Conservation (phyloP, 2,888 invertebrate species). For the Dryococelus australis region DNA sequence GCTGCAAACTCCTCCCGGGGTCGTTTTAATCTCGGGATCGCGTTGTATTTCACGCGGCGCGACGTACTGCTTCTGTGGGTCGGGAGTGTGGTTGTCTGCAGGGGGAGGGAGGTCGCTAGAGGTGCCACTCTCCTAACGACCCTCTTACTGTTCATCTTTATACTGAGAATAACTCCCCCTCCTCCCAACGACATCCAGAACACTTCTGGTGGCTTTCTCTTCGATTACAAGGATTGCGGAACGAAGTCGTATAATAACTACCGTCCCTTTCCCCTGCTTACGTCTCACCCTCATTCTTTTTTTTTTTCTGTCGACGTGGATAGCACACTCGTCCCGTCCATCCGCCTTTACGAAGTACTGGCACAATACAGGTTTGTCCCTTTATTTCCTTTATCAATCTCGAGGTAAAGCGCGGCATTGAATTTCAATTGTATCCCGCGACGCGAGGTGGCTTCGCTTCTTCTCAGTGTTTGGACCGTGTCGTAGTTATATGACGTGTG, state of each 20-base stretch:
- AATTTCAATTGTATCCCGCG: too few relatives aligned
- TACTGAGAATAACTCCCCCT: neutral
- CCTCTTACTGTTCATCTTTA: neutral
- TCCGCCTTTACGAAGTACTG: neutral
- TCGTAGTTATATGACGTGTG: neutral
- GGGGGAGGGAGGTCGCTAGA: neutral
- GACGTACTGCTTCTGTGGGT: neutral
- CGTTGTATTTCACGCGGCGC: neutral
- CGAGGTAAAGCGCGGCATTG: neutral
- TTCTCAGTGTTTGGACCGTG: neutral
- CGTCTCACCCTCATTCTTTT: neutral
- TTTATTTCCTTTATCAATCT: neutral
- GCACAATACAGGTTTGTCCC: neutral
- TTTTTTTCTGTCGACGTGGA: neutral
- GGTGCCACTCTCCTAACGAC: neutral
- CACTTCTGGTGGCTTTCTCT: slow-evolving; percentile 1
- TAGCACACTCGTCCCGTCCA: neutral
- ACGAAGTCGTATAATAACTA: neutral
- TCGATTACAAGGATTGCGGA: neutral
- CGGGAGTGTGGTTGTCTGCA: neutral
- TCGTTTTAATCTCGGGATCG: slow-evolving; percentile 10
- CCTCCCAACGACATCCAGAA: neutral
- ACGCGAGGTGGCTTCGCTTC: too few relatives aligned
- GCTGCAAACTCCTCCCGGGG: neutral
- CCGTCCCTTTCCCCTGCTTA: neutral